phyloP scores from a whole-genome alignment of 2,113 vertebrate genomes.

The Anser cygnoides region DNA sequence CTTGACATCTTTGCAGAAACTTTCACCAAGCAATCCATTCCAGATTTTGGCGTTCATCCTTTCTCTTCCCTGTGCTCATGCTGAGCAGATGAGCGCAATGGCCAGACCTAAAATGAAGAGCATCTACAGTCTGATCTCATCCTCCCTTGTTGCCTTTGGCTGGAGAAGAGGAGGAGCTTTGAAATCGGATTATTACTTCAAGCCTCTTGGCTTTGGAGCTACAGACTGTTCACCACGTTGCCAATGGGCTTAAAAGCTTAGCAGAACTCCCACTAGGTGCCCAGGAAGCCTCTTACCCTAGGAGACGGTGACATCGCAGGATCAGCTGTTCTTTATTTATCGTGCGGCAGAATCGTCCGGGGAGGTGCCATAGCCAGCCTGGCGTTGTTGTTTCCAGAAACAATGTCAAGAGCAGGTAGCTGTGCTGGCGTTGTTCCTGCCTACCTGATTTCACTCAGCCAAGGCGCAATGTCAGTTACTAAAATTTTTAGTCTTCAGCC shows the following conservation, averaged over 20 bases:
- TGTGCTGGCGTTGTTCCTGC: not conserved
- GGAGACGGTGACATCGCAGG: conserved; percentile 64
- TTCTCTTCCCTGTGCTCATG: not conserved
- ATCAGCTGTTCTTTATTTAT: conserved; percentile 76
- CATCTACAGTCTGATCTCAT: conserved; percentile 73
- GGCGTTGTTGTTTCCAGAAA: conserved; percentile 31
- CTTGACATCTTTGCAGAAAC: conserved; percentile 34
- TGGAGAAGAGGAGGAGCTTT: conserved; percentile 64
- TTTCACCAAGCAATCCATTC: conserved; percentile 49
- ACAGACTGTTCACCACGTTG: conserved; percentile 70
- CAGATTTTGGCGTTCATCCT: conserved; percentile 57
- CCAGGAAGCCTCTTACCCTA: conserved; percentile 71
- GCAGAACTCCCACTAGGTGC: conserved; percentile 73
- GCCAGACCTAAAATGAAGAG: conserved; percentile 61
- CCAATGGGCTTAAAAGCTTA: conserved; percentile 76
- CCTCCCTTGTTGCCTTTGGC: conserved; percentile 64
- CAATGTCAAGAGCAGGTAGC: conserved; percentile 7
- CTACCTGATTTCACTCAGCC: not conserved
- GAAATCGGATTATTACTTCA: conserved; percentile 73
- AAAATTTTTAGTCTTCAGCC: not conserved
- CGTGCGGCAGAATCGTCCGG: not conserved
- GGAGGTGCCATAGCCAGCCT: not conserved
- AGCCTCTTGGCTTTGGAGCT: conserved; percentile 72
- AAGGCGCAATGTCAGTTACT: not conserved
- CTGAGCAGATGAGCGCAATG: conserved; percentile 61